Evolutionary conservation across 1,140 invertebrate genomes (phyloP).

Genomic region (Penaeus vannamei): DNA sequence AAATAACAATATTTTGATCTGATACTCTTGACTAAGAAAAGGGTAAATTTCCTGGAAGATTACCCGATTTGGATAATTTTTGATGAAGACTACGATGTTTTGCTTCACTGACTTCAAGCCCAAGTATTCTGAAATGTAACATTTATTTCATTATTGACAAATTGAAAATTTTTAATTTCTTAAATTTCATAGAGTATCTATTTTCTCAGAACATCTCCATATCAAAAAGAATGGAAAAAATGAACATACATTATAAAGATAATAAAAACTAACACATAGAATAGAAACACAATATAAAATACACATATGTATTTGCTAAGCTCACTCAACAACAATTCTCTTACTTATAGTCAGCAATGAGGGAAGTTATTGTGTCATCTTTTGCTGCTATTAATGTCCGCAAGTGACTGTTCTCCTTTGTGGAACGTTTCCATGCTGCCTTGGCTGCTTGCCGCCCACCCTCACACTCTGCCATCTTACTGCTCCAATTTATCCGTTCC

Average conservation of each 20-base stretch:
- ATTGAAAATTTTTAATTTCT: background rate
- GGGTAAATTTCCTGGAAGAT: too few species aligned
- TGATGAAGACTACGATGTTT: background rate
- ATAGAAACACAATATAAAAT: background rate
- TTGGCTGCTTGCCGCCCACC: conserved; percentile 48
- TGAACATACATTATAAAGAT: too few species aligned
- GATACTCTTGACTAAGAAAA: too few species aligned
- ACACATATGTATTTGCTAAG: background rate
- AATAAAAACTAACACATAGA: too few species aligned
- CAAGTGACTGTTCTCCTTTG: conserved; percentile 36
- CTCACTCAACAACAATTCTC: background rate
- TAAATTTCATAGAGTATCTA: background rate
- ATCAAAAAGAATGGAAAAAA: too few species aligned
- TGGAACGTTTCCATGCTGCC: conserved; percentile 53
- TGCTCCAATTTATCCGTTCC: conserved; percentile 48
- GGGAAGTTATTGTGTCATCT: conserved; percentile 56
- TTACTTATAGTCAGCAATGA: conserved; percentile 58
- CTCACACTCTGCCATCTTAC: conserved; percentile 48
- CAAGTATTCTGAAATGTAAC: background rate
- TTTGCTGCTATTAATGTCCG: conserved; percentile 44
- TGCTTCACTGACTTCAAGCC: background rate
- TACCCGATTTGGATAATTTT: background rate
- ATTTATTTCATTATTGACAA: background rate
- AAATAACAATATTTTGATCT: too few species aligned
- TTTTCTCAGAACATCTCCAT: too few species aligned